Conservation (phyloP, 2,797 vertebrate species). For the Cossypha polioptera region DNA sequence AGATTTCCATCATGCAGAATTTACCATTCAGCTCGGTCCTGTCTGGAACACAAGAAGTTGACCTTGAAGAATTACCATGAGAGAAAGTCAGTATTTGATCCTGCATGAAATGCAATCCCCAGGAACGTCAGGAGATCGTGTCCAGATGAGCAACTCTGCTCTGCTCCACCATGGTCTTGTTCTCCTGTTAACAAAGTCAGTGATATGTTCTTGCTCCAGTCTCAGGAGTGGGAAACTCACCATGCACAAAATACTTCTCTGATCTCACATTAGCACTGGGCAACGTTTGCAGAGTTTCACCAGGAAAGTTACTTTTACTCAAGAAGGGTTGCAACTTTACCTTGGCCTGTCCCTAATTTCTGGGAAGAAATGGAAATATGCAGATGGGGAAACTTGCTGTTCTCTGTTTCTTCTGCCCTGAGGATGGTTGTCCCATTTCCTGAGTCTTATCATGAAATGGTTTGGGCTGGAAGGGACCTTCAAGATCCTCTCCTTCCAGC, state of each 20-base stretch:
- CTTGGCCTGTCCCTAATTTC: background rate
- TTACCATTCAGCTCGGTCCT: background rate
- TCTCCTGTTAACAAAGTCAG: background rate
- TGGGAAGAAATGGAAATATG: background rate
- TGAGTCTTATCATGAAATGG: background rate
- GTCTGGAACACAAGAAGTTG: background rate
- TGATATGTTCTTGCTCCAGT: background rate
- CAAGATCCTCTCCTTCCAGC: background rate
- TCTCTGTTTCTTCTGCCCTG: background rate
- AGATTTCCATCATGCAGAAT: conserved; percentile 8
- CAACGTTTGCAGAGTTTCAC: background rate
- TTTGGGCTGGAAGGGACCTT: background rate
- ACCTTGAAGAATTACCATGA: background rate
- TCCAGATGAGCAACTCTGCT: background rate
- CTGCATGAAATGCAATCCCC: background rate
- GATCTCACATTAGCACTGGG: background rate
- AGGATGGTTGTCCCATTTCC: background rate
- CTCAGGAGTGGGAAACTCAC: background rate
- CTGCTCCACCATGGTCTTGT: background rate
- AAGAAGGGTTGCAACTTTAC: background rate
- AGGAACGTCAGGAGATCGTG: background rate
- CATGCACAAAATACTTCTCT: background rate
- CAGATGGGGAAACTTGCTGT: background rate
- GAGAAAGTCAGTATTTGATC: background rate
- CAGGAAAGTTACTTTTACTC: background rate